Percentiles rank a stretch among this genome's conserved stretches.
phyloP scores from a whole-genome alignment of 2,888 invertebrate genomes.

The Stenodema calcarata region DNA sequence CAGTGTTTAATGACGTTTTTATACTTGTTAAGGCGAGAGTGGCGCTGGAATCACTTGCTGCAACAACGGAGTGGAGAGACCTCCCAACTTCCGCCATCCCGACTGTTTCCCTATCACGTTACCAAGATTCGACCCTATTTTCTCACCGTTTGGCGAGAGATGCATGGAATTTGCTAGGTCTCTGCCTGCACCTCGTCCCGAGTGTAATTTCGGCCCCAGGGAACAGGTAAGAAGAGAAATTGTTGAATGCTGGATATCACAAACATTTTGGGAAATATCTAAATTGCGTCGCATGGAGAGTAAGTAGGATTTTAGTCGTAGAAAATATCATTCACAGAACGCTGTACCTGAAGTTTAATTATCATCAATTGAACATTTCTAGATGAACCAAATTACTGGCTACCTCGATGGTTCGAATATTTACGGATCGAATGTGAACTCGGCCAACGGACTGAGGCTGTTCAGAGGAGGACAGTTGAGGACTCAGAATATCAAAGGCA shows the following conservation, averaged over 20 bases:
- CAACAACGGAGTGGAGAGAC: conserved; percentile 59
- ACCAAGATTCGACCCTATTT: conserved; percentile 62
- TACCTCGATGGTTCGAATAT: conserved; percentile 76
- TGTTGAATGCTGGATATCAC: too few relatives aligned
- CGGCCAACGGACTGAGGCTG: conserved; percentile 67
- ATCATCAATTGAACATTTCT: conserved; percentile 51
- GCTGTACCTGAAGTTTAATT: background rate
- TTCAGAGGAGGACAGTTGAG: conserved; percentile 70
- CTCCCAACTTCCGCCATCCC: conserved; percentile 59
- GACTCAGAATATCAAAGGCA: conserved; percentile 71
- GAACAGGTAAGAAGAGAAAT: conserved; percentile 60
- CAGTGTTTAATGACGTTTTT: too few relatives aligned
- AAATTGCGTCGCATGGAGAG: too few relatives aligned
- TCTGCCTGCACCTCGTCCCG: conserved; percentile 62
- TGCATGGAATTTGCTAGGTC: conserved; percentile 64
- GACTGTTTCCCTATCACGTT: conserved; percentile 61
- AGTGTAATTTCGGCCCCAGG: conserved; percentile 64
- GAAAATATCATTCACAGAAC: too few relatives aligned
- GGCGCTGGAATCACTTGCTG: conserved; percentile 62
- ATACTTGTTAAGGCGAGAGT: conserved; percentile 56
- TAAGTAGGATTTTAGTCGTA: too few relatives aligned
- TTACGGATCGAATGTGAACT: conserved; percentile 73
- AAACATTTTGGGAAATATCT: too few relatives aligned
- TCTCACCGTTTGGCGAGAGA: conserved; percentile 61
- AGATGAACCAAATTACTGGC: conserved; percentile 80